phyloP scores from a whole-genome alignment of 1,140 invertebrate genomes.

The Cotesia chilonis region DNA sequence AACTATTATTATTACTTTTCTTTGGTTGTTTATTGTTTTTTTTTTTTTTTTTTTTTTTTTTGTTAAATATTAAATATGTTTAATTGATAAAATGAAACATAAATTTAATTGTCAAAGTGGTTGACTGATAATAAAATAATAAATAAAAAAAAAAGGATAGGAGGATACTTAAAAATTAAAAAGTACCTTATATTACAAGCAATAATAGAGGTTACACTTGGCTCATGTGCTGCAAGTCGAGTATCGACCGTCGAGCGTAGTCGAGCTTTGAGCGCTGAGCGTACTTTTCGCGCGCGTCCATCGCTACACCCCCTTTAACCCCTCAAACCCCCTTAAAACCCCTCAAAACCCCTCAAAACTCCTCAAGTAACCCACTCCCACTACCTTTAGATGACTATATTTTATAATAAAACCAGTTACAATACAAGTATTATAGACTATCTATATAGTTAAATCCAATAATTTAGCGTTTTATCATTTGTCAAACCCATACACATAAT shows the following conservation, averaged over 20 bases:
- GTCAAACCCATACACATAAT: constrained; percentile 33
- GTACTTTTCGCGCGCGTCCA: constrained; percentile 29
- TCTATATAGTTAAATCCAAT: neutral
- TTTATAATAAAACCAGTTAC: no score
- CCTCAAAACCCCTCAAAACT: neutral
- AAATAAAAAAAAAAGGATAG: constrained; percentile 12
- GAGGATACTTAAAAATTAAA: constrained; percentile 28
- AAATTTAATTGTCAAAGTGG: neutral
- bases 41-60: no score
- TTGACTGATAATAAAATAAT: neutral
- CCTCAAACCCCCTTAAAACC: no score
- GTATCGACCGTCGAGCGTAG: constrained; percentile 50
- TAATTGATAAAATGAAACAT: neutral
- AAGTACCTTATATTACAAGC: neutral
- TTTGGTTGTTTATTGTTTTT: no score
- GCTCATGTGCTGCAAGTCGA: constrained; percentile 36
- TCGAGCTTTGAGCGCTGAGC: constrained; percentile 36
- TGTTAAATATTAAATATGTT: neutral
- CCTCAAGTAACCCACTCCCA: constrained; percentile 6
- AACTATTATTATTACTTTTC: no score
- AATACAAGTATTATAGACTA: no score
- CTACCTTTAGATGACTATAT: no score
- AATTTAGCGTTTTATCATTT: constrained; percentile 38
- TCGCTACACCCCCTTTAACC: constrained; percentile 32
- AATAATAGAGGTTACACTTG: constrained; percentile 24